Conservation (phyloP, 2,797 vertebrate genomes). For the Periophthalmus magnuspinnatus region DNA sequence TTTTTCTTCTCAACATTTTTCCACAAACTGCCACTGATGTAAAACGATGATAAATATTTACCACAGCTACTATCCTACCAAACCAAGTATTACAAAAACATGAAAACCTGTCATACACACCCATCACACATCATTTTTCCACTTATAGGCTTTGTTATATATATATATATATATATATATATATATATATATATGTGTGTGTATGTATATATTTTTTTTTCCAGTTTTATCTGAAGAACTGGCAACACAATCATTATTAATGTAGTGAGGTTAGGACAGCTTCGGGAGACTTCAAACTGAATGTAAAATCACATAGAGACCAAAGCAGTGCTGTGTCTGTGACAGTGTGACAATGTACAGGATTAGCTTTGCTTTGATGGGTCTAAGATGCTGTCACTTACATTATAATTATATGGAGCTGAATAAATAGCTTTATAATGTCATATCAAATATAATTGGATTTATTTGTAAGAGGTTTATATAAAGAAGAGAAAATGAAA, state of each 20-base stretch:
- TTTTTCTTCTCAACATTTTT: too few species aligned
- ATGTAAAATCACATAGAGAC: slow-evolving; percentile 23
- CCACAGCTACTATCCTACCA: too few species aligned
- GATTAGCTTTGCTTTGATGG: slow-evolving; percentile 32
- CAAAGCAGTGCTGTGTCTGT: slow-evolving; percentile 12
- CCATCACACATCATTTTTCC: too few species aligned
- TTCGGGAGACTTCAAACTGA: slow-evolving; percentile 34
- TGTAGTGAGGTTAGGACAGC: slow-evolving; percentile 24
- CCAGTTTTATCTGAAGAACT: slow-evolving; percentile 10
- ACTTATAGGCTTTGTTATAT: not conserved
- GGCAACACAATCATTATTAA: slow-evolving; percentile 32
- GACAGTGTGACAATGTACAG: slow-evolving; percentile 31
- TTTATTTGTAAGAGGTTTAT: not conserved
- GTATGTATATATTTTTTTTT: too few species aligned
- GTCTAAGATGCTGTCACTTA: slow-evolving; percentile 9
- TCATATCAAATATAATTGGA: not conserved
- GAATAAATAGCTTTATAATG: not conserved
- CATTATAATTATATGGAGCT: not conserved
- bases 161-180: too few species aligned
- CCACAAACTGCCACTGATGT: too few species aligned
- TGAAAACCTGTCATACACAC: too few species aligned
- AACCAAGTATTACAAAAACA: too few species aligned
- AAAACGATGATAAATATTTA: too few species aligned
- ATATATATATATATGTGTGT: too few species aligned
- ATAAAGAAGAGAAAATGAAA: too few species aligned